Conservation (phyloP, 2,113 vertebrate genomes). For the Chaenocephalus aceratus region DNA sequence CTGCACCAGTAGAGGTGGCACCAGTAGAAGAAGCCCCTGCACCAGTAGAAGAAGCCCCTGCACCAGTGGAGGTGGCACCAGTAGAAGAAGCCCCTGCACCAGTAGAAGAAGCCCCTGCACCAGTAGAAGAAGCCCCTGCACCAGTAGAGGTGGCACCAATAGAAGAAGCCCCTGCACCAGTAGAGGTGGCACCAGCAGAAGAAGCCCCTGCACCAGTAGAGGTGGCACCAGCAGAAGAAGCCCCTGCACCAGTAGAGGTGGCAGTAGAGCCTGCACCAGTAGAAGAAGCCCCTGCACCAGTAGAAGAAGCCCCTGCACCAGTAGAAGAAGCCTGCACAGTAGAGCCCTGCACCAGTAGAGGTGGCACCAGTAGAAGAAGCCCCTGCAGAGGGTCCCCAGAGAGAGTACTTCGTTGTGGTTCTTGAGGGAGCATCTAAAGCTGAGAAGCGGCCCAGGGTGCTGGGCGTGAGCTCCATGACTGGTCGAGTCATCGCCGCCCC, state of each 20-base stretch:
- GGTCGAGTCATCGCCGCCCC: conserved; percentile 73
- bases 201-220: conserved; percentile 19
- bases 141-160: neutral
- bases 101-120: conserved; percentile 7
- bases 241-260: neutral
- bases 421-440: conserved; percentile 77
- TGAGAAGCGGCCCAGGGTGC: conserved; percentile 76
- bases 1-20: neutral
- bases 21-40: neutral
- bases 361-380: neutral
- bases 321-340: no score
- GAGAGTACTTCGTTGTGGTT: conserved; percentile 80
- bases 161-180: conserved; percentile 13
- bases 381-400: conserved; percentile 43
- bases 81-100: neutral
- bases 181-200: conserved; percentile 1
- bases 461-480: conserved; percentile 74
- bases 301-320: no score
- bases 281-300: neutral
- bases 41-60: neutral
- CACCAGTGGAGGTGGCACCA: neutral
- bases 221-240: neutral
- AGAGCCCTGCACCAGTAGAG: no score
- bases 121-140: conserved; percentile 1
- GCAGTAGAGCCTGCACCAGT: no score